A percentile compares a stretch with the other conserved stretches of the same genome.
These are phyloP conservation scores for Augochlorella aurata DNA, from an alignment of 2,888 invertebrate species.

Conservation along the genomic window DNA sequence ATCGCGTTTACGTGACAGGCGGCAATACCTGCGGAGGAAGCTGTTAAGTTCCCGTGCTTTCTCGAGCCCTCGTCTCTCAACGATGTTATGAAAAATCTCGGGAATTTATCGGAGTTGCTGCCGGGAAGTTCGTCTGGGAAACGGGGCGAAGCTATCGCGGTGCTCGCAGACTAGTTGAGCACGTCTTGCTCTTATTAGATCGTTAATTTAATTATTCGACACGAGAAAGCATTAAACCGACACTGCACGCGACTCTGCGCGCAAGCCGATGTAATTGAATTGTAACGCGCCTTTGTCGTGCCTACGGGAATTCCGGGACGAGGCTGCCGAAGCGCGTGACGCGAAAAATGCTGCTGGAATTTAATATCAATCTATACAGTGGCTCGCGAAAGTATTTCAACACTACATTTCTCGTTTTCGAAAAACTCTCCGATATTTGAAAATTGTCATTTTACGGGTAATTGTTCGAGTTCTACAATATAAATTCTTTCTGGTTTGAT, in stretches of 20 bases:
- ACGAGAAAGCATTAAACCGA: constrained; percentile 37
- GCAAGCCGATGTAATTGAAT: constrained; percentile 39
- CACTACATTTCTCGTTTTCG: no score
- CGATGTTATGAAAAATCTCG: constrained; percentile 20
- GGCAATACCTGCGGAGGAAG: neutral
- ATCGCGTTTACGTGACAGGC: constrained; percentile 3
- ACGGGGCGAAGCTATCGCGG: neutral
- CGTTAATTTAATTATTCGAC: constrained; percentile 50
- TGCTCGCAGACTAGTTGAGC: neutral
- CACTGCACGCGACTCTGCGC: neutral
- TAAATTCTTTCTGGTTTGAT: no score
- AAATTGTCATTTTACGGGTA: no score
- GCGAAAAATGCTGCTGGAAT: constrained; percentile 1
- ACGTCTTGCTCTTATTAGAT: constrained; percentile 42
- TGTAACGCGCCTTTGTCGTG: constrained; percentile 28
- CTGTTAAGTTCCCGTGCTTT: neutral
- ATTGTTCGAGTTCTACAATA: no score
- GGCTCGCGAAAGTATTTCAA: no score
- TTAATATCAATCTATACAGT: neutral
- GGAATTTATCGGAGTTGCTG: constrained; percentile 24
- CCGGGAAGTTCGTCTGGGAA: constrained; percentile 11
- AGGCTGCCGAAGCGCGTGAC: constrained; percentile 13
- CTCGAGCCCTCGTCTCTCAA: neutral
- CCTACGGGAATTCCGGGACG: constrained; percentile 18
- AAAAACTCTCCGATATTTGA: no score